Base-by-base conservation (phyloP, 2,888 invertebrate genomes). In the Seira musarum region DNA sequence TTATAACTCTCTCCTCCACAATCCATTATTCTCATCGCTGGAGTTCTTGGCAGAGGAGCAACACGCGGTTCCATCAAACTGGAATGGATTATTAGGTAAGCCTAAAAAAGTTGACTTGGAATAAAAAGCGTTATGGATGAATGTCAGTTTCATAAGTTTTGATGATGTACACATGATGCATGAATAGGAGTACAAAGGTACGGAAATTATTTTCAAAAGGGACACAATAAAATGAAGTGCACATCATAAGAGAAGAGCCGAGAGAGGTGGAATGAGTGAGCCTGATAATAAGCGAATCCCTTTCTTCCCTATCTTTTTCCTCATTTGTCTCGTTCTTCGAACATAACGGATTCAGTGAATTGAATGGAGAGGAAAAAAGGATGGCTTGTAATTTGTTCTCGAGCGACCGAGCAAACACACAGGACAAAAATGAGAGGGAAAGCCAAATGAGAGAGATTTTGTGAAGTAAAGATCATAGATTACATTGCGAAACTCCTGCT, bases 381-480 rank as follows among this genome's bases (percentile, higher is more conserved):
- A 63, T 3, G 53, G 13, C 72, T 72, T 63, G 68, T 79, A 68
- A 79, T 79, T 79, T 79, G 66, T 72, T 79, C 72, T 53, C 53
- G 53, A 53, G 53, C 53, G n/a, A 53, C 53, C 53, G 53, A 53
- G 15, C 53, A 53, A 53, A 53, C 17, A 53, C 53, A 53, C 40
- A 8, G 40, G 13, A 40, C 40, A 13, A 40, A 40, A 40, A 40
- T 6, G 40, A 40, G 13, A 40, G 40, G n/a, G n/a, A 40, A 57
- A 67, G 21, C 49, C 49, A 21, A 15, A 67, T 66, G 24, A 2
- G 24, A 24, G 22, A n/a, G 63, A 63, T 17, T 15, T 22, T 63
- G 1, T 22, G 46, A 67, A 67, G 46, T 67, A 67, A 67, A 53
- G 53, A 53, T 53, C 53, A 15, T 53, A 53, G 53, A 53, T 53